Evolutionary conservation across 2,888 invertebrate species (phyloP).

Genomic region (Amblyjoppa proteus): DNA sequence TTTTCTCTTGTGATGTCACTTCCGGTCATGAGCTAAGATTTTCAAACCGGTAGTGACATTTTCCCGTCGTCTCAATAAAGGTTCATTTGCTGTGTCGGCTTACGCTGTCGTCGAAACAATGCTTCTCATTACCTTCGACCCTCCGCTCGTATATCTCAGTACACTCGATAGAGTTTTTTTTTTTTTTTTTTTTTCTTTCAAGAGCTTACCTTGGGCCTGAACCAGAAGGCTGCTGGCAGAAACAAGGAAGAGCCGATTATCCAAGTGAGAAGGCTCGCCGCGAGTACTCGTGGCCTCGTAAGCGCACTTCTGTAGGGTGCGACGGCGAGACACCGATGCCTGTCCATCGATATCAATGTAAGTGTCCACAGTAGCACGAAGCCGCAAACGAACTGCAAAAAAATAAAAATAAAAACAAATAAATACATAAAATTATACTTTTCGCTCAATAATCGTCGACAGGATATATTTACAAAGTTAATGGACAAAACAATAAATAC

Average conservation of each 20-base stretch:
- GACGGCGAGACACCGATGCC: slow-evolving; percentile 86
- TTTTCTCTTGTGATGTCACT: no score
- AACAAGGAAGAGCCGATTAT: slow-evolving; percentile 85
- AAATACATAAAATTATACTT: neutral
- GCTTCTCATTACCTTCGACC: neutral
- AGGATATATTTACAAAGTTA: neutral
- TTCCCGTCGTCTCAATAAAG: neutral
- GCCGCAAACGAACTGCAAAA: slow-evolving; percentile 87
- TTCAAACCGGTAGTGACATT: neutral
- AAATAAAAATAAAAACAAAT: neutral
- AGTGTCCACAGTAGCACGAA: slow-evolving; percentile 87
- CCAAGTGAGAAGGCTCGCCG: slow-evolving; percentile 85
- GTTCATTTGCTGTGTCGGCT: neutral
- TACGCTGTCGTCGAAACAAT: neutral
- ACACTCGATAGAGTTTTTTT: neutral
- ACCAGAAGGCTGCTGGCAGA: slow-evolving; percentile 86
- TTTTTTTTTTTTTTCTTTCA: neutral
- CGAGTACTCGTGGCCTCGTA: slow-evolving; percentile 84
- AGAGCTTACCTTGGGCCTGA: slow-evolving; percentile 80
- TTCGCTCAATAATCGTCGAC: neutral
- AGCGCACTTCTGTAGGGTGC: slow-evolving; percentile 87
- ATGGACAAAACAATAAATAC: neutral
- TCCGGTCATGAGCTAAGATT: no score
- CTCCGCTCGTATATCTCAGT: neutral
- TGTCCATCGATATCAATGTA: slow-evolving; percentile 87